Evolutionary conservation across 2,888 invertebrate species (phyloP).

Genomic region (Nomada ruficornis): DNA sequence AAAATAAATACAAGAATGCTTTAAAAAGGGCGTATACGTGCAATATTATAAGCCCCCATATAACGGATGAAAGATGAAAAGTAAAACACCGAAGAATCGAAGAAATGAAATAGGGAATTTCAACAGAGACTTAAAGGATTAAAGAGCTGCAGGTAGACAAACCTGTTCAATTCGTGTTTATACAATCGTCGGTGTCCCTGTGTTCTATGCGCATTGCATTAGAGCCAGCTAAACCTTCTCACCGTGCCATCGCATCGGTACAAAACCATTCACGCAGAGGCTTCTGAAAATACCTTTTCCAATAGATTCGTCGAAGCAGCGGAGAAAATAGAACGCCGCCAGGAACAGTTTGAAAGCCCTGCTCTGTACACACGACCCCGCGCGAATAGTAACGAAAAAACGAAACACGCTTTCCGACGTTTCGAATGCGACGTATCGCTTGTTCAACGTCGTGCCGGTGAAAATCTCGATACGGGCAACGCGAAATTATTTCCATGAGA

Average conservation of each 20-base stretch:
- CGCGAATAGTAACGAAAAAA: background rate
- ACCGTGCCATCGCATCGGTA: background rate
- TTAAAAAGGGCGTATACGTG: too few species aligned
- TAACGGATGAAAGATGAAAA: too few species aligned
- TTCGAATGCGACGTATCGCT: slow-evolving; percentile 7
- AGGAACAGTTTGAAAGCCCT: slow-evolving; percentile 6
- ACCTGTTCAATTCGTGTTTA: background rate
- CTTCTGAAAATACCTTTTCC: slow-evolving; percentile 28
- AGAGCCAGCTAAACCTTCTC: slow-evolving; percentile 3
- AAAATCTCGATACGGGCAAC: background rate
- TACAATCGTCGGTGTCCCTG: background rate
- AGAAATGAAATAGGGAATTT: too few species aligned
- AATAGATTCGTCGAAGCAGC: slow-evolving; percentile 32
- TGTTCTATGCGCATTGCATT: background rate
- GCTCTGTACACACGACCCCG: background rate
- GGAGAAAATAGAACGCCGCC: slow-evolving; percentile 19
- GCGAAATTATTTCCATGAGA: slow-evolving; percentile 2
- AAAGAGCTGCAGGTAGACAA: background rate
- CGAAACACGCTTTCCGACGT: background rate
- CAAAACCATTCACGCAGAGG: slow-evolving; percentile 13
- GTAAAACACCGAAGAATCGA: too few species aligned
- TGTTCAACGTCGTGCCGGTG: background rate
- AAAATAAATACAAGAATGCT: too few species aligned
- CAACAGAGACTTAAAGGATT: background rate
- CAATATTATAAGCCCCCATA: too few species aligned